Conservation (phyloP, 1,140 invertebrate species). For the Steinernema feltiae region DNA sequence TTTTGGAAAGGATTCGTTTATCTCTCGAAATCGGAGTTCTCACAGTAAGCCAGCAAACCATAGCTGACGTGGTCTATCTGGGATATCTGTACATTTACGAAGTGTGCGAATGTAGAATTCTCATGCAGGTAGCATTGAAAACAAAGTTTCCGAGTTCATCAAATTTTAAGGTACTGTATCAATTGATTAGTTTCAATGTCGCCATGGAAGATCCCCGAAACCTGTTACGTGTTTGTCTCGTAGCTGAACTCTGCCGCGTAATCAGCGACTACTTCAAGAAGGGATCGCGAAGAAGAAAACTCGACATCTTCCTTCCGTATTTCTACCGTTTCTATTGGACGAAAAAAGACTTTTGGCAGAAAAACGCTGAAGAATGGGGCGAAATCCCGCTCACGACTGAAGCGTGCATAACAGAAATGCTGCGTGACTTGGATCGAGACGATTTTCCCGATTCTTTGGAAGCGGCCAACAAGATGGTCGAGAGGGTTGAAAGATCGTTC, state of each 20-base stretch:
- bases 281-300: neutral
- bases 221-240: neutral
- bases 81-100: slow-evolving; percentile 33
- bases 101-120: slow-evolving; percentile 27
- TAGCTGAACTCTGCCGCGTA: neutral
- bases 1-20: neutral
- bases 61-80: slow-evolving; percentile 27
- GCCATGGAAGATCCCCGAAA: neutral
- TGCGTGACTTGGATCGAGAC: neutral
- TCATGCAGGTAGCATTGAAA: slow-evolving; percentile 22
- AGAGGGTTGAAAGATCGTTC: neutral
- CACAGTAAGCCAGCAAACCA: slow-evolving; percentile 32
- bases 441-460: neutral
- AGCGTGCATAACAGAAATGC: neutral
- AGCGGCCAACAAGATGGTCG: neutral
- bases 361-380: neutral
- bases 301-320: neutral
- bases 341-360: neutral
- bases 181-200: slow-evolving; percentile 20
- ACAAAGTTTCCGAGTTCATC: neutral
- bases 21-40: neutral
- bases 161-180: slow-evolving; percentile 29
- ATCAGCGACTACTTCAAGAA: too few species aligned
- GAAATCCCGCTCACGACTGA: neutral
- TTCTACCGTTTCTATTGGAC: slow-evolving; percentile 1